Percentiles rank a stretch among this genome's conserved stretches.
These are phyloP conservation scores for Anthopleura sola DNA, from an alignment of 64 coral and sea anemone genomes.

Conservation along the genomic window DNA sequence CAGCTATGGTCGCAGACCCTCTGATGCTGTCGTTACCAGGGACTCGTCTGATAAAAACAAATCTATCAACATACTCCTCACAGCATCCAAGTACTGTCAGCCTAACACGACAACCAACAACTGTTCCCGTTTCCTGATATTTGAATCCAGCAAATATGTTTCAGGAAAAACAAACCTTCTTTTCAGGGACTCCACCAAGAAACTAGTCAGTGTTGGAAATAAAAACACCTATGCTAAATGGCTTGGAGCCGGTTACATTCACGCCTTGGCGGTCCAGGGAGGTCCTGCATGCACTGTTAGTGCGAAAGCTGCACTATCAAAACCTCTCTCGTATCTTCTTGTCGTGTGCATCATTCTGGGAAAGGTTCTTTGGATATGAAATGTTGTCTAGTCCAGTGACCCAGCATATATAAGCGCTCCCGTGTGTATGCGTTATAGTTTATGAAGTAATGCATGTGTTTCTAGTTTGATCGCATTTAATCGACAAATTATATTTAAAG, in stretches of 20 bases:
- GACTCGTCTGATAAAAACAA: neutral
- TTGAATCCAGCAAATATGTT: slow-evolving; percentile 19
- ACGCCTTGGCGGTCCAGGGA: neutral
- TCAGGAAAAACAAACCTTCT: slow-evolving; percentile 30
- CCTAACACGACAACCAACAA: neutral
- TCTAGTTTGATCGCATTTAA: no score
- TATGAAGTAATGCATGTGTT: no score
- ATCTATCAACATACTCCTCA: neutral
- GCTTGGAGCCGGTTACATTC: slow-evolving; percentile 38
- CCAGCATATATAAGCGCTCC: no score
- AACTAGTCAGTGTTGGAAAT: slow-evolving; percentile 24
- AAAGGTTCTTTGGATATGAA: neutral
- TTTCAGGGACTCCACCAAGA: slow-evolving; percentile 59
- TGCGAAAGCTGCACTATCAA: neutral
- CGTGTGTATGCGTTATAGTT: no score
- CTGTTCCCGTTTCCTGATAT: neutral
- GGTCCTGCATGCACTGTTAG: neutral
- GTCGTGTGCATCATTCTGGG: neutral
- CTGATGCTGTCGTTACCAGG: slow-evolving; percentile 27
- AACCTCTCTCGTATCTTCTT: neutral
- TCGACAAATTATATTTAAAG: no score
- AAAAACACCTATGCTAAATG: slow-evolving; percentile 22
- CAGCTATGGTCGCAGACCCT: neutral
- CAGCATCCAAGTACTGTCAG: neutral
- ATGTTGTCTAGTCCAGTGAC: no score